phyloP scores from a whole-genome alignment of 2,888 invertebrate species.

The Ormyrus pomaceus region DNA sequence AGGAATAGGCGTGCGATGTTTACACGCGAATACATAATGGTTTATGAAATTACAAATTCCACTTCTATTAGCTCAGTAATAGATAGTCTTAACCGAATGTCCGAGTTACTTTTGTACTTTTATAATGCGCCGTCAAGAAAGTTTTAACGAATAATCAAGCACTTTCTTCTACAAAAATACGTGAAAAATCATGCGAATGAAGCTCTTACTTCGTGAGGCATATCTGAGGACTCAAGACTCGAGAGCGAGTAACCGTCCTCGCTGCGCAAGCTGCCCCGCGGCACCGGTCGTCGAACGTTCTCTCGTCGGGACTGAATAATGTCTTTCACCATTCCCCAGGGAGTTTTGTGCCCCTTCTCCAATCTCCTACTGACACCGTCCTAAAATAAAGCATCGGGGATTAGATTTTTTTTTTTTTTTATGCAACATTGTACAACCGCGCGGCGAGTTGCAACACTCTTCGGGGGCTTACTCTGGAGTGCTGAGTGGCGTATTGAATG shows the following conservation, averaged over 20 bases:
- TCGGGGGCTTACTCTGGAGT: conserved; percentile 23
- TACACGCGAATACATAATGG: too few relatives aligned
- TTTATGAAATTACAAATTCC: too few relatives aligned
- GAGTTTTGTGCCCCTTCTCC: conserved; percentile 81
- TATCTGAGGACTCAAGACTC: conserved; percentile 65
- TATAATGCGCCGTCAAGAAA: too few relatives aligned
- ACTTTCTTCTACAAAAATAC: not conserved
- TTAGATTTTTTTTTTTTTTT: not conserved
- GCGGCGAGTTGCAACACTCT: too few relatives aligned
- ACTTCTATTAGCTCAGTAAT: too few relatives aligned
- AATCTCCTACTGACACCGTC: conserved; percentile 63
- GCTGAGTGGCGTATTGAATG: conserved; percentile 23
- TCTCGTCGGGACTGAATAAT: conserved; percentile 85
- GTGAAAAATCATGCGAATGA: conserved; percentile 17
- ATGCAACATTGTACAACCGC: too few relatives aligned
- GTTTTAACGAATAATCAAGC: too few relatives aligned
- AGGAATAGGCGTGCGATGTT: too few relatives aligned
- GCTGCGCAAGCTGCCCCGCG: conserved; percentile 56
- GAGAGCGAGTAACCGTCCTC: conserved; percentile 64
- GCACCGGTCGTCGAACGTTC: conserved; percentile 78
- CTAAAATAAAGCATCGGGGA: conserved; percentile 31
- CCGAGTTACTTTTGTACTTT: too few relatives aligned
- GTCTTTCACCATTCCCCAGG: conserved; percentile 87
- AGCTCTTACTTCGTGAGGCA: conserved; percentile 57
- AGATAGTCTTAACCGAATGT: too few relatives aligned